Base-by-base conservation (phyloP, 2,888 invertebrate genomes). In the Invenusta paracnida region DNA sequence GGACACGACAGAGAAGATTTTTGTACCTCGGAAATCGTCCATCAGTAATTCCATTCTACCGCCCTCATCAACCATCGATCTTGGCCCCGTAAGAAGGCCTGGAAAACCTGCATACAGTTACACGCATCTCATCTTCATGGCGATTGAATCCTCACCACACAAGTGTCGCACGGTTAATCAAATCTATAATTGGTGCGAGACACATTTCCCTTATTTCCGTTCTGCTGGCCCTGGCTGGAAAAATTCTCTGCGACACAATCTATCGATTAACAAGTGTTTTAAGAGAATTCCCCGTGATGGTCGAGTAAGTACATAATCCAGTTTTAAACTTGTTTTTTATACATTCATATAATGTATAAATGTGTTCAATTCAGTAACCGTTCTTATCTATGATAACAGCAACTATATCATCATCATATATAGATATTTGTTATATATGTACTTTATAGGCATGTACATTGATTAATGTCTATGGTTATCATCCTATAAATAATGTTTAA, bases 171-270 rank as follows among this genome's bases (percentile, higher is more conserved):
- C 85, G 5, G 85, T 85, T 0, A 85, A 85, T 85, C 84, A 85
- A 30, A 85, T 85, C n/a, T 85, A 85, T 66, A 84, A 85, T 5
- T 85, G 85, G 85, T 85, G 85, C 25, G 85, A 85, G 29, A 85
- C 85, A 23, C 83, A 85, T 66, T 85, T 85, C 66, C 85, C 85
- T 28, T 85, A 83, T 27, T 85, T 83, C 30, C 83, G 30, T 23
- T 30, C 83, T 1, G 85, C 85, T 2, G 85, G 85, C 1, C 30
- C 83, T 28, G 85, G 85, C 13, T 85, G 85, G 85, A 85, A 85
- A 25, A 85, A 85, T 85, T 66, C 67, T 27, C 84, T 85, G n/a
- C 85, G 85, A 17, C 85, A 85, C 48, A 85, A 85, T 85, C 29
- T 85, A 5, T 81, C 81, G 25, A 85, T 85, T 85, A 85, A 85